A percentile compares a stretch with the other conserved stretches of the same genome.
Conservation (phyloP, 2,888 invertebrate species). For the Pheosia tremula region DNA sequence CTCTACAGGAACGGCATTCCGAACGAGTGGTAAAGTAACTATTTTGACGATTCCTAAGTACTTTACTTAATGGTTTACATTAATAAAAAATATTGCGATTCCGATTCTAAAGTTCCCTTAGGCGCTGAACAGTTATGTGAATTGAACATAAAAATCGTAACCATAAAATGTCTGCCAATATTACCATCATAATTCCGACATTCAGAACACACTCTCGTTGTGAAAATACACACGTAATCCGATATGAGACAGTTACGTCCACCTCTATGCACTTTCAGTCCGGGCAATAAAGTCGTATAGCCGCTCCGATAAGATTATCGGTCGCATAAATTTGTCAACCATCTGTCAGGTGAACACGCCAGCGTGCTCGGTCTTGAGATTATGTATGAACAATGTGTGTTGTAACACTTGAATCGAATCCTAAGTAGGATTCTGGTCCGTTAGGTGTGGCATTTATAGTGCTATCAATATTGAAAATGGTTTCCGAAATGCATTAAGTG, state of each 20-base stretch:
- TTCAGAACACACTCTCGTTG: background rate
- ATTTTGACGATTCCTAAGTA: no score
- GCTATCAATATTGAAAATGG: background rate
- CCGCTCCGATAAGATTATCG: slow-evolving; percentile 70
- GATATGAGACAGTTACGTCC: slow-evolving; percentile 5
- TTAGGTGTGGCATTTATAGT: slow-evolving; percentile 14
- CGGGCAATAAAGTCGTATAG: slow-evolving; percentile 68
- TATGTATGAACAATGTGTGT: slow-evolving; percentile 41
- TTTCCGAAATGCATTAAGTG: background rate
- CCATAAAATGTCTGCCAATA: no score
- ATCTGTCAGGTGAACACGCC: slow-evolving; percentile 54
- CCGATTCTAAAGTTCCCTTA: no score
- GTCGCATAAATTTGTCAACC: slow-evolving; percentile 74
- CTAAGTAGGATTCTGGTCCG: slow-evolving; percentile 28
- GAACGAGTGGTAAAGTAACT: no score
- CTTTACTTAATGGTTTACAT: no score
- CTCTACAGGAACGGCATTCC: no score
- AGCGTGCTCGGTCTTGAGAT: slow-evolving; percentile 40
- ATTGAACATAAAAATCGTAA: no score
- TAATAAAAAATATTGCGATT: no score
- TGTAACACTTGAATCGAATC: slow-evolving; percentile 33
- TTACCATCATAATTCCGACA: background rate
- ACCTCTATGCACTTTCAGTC: slow-evolving; percentile 7
- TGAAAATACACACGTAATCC: background rate
- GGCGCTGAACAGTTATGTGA: no score